These are phyloP conservation scores for Crocidura indochinensis DNA, from an alignment of 2,797 vertebrate genomes.

Conservation along the genomic window DNA sequence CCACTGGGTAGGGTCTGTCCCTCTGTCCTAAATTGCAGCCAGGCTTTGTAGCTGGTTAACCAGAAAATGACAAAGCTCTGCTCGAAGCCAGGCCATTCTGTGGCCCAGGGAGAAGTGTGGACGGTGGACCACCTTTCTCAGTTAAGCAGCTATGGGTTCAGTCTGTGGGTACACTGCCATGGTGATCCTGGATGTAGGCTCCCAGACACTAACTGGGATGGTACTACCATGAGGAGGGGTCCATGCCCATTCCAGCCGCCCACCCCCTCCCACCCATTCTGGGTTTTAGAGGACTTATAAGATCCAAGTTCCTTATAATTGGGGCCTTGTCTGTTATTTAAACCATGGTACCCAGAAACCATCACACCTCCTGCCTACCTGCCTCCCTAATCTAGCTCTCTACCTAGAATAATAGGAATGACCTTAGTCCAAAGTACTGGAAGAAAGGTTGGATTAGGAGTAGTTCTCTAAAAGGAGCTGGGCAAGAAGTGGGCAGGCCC, in stretches of 20 bases:
- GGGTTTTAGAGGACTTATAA: constrained; percentile 37
- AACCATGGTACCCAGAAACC: neutral
- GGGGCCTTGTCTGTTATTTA: neutral
- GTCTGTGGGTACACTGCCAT: neutral
- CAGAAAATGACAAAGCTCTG: neutral
- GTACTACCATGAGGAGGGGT: neutral
- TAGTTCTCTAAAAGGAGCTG: neutral
- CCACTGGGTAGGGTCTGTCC: neutral
- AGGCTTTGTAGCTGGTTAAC: neutral
- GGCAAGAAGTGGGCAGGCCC: neutral
- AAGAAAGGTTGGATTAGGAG: constrained; percentile 17
- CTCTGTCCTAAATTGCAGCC: neutral
- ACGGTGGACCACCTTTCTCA: neutral
- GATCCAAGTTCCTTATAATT: neutral
- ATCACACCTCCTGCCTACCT: neutral
- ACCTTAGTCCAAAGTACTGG: too few relatives aligned
- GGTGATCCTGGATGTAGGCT: neutral
- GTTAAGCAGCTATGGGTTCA: neutral
- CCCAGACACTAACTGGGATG: neutral
- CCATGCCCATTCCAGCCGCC: neutral
- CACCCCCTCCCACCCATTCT: constrained; percentile 4
- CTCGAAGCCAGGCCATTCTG: neutral
- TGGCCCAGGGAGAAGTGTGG: neutral
- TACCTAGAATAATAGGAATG: neutral
- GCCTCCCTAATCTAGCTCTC: neutral